Conservation (phyloP, 2,888 invertebrate genomes). For the Thelaira solivaga region DNA sequence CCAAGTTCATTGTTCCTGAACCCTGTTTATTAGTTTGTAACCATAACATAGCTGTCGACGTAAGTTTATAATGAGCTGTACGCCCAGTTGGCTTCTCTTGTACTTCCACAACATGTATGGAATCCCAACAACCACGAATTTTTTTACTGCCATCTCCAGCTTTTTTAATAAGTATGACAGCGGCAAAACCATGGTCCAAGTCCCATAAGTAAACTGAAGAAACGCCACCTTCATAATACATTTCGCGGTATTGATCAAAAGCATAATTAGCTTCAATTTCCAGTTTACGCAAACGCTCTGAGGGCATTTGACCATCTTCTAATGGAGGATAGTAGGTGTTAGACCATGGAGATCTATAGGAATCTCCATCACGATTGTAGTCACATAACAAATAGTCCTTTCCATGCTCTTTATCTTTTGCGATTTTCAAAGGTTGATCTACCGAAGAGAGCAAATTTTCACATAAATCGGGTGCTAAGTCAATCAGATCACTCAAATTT, state of each 20-base stretch:
- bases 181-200: conserved; percentile 98
- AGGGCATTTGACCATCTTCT: conserved; percentile 99
- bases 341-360: conserved; percentile 99
- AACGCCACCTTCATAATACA: conserved; percentile 99
- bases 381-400: conserved; percentile 99
- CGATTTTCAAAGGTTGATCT: conserved; percentile 98
- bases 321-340: conserved; percentile 98
- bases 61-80: conserved; percentile 98
- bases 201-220: conserved; percentile 99
- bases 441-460: conserved; percentile 98
- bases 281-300: conserved; percentile 94
- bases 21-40: conserved; percentile 97
- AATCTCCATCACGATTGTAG: conserved; percentile 99
- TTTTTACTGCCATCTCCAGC: conserved; percentile 98
- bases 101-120: conserved; percentile 99
- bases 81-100: conserved; percentile 96
- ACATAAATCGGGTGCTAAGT: conserved; percentile 95
- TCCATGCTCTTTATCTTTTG: conserved; percentile 94
- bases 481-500: conserved; percentile 97
- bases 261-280: conserved; percentile 99
- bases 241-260: conserved; percentile 98
- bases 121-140: conserved; percentile 99
- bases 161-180: conserved; percentile 99
- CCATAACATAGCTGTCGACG: conserved; percentile 99
- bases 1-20: conserved; percentile 99